These are phyloP conservation scores for Takifugu rubripes DNA, from an alignment of 2,797 vertebrate genomes.

Conservation along the genomic window DNA sequence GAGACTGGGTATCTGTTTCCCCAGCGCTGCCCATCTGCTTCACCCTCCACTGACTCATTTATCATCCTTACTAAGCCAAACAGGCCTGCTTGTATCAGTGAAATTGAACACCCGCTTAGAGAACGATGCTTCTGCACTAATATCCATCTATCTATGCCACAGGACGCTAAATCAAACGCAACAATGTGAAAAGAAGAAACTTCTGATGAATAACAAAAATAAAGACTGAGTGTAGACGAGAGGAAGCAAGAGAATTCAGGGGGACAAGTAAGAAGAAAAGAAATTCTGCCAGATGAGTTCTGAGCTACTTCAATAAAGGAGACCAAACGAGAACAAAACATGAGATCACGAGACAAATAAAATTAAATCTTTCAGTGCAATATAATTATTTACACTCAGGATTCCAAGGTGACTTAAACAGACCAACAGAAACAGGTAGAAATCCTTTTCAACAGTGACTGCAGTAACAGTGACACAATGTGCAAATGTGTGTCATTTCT, in stretches of 20 bases:
- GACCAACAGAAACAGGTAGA: too few relatives aligned
- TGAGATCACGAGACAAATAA: too few relatives aligned
- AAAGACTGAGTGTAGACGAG: too few relatives aligned
- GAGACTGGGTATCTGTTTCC: slow-evolving; percentile 16
- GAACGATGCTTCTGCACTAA: neutral
- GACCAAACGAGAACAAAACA: too few relatives aligned
- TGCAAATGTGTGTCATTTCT: too few relatives aligned
- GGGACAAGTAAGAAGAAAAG: too few relatives aligned
- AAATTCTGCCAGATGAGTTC: too few relatives aligned
- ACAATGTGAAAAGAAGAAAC: neutral
- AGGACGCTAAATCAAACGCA: neutral
- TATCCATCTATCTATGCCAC: neutral
- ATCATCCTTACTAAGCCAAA: slow-evolving; percentile 41
- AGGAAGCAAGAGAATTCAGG: too few relatives aligned
- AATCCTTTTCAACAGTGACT: neutral
- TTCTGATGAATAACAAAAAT: neutral
- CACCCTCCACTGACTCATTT: slow-evolving; percentile 43
- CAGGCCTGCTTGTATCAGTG: slow-evolving; percentile 9
- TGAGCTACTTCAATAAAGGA: too few relatives aligned
- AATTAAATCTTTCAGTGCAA: too few relatives aligned
- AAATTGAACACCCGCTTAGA: slow-evolving; percentile 9
- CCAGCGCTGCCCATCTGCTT: slow-evolving; percentile 42
- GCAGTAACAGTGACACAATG: too few relatives aligned
- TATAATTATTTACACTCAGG: too few relatives aligned
- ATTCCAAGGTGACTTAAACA: neutral